Evolutionary conservation across 2,888 invertebrate genomes (phyloP).

Genomic region (Xylocampa areola): DNA sequence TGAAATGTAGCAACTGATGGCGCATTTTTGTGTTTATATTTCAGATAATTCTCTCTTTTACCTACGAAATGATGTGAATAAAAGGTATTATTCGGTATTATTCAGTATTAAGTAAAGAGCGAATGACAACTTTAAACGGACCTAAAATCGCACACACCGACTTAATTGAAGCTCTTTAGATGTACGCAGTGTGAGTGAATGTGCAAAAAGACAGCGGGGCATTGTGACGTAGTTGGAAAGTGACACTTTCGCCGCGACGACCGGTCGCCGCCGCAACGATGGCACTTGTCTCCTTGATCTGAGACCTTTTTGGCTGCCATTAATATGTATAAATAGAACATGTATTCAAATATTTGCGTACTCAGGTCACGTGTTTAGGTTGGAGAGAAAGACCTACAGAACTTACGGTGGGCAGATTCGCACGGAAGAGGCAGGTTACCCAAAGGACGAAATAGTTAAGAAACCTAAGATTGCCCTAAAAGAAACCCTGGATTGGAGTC

Average conservation of each 20-base stretch:
- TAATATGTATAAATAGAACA: neutral
- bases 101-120: neutral
- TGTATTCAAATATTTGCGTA: no score
- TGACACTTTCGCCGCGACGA: slow-evolving; percentile 70
- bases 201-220: slow-evolving; percentile 64
- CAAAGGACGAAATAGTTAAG: no score
- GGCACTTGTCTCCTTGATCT: slow-evolving; percentile 36
- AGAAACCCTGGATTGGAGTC: no score
- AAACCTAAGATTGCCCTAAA: no score
- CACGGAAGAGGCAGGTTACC: no score
- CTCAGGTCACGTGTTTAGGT: no score
- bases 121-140: neutral
- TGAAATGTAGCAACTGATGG: no score
- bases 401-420: no score
- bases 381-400: no score
- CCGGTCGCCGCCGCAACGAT: slow-evolving; percentile 56
- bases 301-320: neutral
- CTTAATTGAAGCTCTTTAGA: slow-evolving; percentile 55
- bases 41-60: no score
- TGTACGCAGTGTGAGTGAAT: slow-evolving; percentile 58
- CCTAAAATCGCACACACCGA: slow-evolving; percentile 27
- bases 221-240: slow-evolving; percentile 75
- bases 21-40: no score
- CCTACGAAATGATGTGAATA: no score
- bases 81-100: neutral